Evolutionary conservation across 2,113 vertebrate genomes (phyloP).

Genomic region (Hyla sarda): DNA sequence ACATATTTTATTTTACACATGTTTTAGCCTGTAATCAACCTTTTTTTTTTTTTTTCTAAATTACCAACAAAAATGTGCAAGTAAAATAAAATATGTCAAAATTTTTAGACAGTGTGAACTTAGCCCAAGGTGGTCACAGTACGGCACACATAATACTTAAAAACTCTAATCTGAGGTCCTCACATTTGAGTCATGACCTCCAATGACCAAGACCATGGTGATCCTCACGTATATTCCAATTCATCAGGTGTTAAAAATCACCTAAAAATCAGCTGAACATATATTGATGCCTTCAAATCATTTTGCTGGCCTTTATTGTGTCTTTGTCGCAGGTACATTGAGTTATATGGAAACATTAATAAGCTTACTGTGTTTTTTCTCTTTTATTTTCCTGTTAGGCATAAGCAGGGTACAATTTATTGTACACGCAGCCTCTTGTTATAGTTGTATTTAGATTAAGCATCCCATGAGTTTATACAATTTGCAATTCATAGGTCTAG

Average conservation of each 20-base stretch:
- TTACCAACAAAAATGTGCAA: too few relatives aligned
- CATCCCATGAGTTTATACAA: conserved; percentile 42
- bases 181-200: neutral
- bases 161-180: neutral
- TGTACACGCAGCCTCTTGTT: conserved; percentile 11
- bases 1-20: too few relatives aligned
- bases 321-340: conserved; percentile 22
- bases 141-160: neutral
- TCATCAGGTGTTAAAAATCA: conserved; percentile 16
- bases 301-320: conserved; percentile 9
- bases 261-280: neutral
- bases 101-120: too few relatives aligned
- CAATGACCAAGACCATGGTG: neutral
- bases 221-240: neutral
- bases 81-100: too few relatives aligned
- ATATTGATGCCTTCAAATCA: neutral
- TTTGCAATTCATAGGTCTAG: conserved; percentile 52
- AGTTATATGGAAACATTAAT: conserved; percentile 6
- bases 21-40: too few relatives aligned
- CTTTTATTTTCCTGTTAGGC: conserved; percentile 30
- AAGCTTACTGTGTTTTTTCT: conserved; percentile 32
- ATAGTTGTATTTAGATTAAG: conserved; percentile 35
- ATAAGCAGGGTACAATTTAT: conserved; percentile 39
- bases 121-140: too few relatives aligned
- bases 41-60: too few relatives aligned